Conservation (phyloP, 2,113 vertebrate species). For the Sphyrna mokarran region DNA sequence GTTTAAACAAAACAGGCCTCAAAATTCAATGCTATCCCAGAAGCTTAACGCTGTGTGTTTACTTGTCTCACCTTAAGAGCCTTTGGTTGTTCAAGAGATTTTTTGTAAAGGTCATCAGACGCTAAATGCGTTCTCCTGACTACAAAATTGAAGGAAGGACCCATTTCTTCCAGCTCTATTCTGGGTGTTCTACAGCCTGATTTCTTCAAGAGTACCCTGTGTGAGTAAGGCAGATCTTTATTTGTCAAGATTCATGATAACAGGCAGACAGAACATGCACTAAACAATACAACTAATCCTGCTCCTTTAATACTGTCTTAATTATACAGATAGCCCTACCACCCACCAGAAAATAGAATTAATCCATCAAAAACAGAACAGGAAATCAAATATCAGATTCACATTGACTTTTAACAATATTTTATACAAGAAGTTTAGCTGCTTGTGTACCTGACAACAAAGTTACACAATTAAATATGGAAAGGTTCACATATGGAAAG, state of each 20-base stretch:
- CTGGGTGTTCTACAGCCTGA: slow-evolving; percentile 87
- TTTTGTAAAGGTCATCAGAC: slow-evolving; percentile 86
- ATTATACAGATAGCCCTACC: background rate
- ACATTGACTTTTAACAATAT: background rate
- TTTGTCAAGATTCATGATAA: background rate
- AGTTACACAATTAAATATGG: too few species aligned
- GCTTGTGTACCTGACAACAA: background rate
- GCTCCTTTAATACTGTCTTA: background rate
- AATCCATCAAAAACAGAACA: background rate
- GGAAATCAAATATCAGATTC: background rate
- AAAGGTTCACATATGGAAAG: too few species aligned
- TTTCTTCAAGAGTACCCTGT: slow-evolving; percentile 83
- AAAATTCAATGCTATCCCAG: background rate
- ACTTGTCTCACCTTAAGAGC: slow-evolving; percentile 69
- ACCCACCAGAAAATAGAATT: background rate
- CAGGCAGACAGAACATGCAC: background rate
- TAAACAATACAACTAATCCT: background rate
- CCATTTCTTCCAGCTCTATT: slow-evolving; percentile 92
- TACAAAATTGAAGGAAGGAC: slow-evolving; percentile 79
- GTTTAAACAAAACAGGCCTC: background rate
- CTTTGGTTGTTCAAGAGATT: slow-evolving; percentile 74
- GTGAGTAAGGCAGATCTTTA: background rate
- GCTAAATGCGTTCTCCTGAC: slow-evolving; percentile 83
- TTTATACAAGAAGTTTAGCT: background rate
- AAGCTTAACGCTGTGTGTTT: background rate